A percentile compares a stretch with the other conserved stretches of the same genome.
These are phyloP conservation scores for Megalops atlanticus DNA, from an alignment of 2,113 vertebrate genomes.

Conservation along the genomic window DNA sequence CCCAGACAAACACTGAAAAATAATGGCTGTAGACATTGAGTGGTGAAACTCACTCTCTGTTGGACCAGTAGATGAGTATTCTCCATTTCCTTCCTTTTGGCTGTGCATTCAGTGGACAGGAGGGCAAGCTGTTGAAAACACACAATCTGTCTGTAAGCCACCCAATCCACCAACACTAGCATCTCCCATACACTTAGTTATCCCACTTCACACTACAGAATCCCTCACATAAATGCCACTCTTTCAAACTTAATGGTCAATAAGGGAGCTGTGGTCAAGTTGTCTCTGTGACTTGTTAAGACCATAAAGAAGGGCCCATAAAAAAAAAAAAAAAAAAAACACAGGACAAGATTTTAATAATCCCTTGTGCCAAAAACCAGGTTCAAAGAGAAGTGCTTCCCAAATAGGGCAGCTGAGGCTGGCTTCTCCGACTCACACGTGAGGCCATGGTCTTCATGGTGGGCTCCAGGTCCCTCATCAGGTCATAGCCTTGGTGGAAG, in stretches of 20 bases:
- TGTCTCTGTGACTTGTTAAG: too few species aligned
- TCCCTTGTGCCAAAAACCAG: too few species aligned
- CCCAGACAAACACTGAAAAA: constrained; percentile 4
- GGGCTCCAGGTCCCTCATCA: constrained; percentile 71
- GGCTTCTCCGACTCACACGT: constrained; percentile 51
- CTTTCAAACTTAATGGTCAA: too few species aligned
- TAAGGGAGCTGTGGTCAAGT: too few species aligned
- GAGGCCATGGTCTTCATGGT: constrained; percentile 68
- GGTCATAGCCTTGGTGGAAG: constrained; percentile 76
- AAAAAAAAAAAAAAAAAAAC: background rate
- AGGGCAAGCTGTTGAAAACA: constrained; percentile 58
- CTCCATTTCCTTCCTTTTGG: constrained; percentile 68
- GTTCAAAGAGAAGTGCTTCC: background rate
- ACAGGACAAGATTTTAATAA: too few species aligned
- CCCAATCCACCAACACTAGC: background rate
- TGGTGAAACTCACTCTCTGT: constrained; percentile 60
- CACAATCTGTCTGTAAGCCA: background rate
- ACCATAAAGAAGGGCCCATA: too few species aligned
- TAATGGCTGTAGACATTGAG: background rate
- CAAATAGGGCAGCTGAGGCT: background rate
- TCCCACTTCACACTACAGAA: background rate
- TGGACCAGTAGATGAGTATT: constrained; percentile 70
- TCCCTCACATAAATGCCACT: too few species aligned
- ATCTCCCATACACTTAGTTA: background rate
- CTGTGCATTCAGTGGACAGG: constrained; percentile 54